Base-by-base conservation (phyloP, 2,888 invertebrate species). In the Folsomia manolachei region DNA sequence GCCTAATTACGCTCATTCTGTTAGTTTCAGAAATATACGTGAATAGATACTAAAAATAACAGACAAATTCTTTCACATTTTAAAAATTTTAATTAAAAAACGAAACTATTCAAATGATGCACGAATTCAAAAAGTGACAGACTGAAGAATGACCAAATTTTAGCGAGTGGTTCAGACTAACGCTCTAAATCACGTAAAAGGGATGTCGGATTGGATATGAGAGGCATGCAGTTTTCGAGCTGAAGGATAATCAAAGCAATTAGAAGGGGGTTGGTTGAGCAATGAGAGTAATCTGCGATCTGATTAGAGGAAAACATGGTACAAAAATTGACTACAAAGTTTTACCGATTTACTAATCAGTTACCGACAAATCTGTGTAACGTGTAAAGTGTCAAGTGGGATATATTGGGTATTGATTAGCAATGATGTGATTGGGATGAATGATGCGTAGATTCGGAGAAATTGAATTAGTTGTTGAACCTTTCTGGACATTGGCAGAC, bases 361-460 rank as follows among this genome's bases (percentile, higher is more conserved):
- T 21, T 4, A 56, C n/a, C 56, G 56, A 19, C 11, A 56, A 56
- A 56, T 56, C 56, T 56, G 11, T 14, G 56, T 56, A 56, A 19
- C 56, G n/a, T 56, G 56, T 56, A 56, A 56, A 56, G 9, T 56
- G 56, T 56, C 56, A n/a, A 56, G 56, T 56, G 56, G 56, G 21
- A 56, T 56, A 56, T 56, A 56, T 56, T 56, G 56, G 56, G n/a
- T 56, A 56, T 56, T 56, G 56, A 56, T 56, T 56, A 56, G 18
- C 56, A 21, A 56, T 14, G 39, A 39, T n/a, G n/a, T n/a, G n/a
- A n/a, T n/a, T n/a, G n/a, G n/a, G n/a, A n/a, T n/a, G n/a, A n/a
- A n/a, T 14, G 39, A 39, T 39, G 39, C 39, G 39, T 14, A 39
- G 14, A 39, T 9, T 39, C 14, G 4, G 39, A 39, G 39, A 39